Evolutionary conservation across 1,140 invertebrate genomes (phyloP).

Genomic region (Aricia agestis): DNA sequence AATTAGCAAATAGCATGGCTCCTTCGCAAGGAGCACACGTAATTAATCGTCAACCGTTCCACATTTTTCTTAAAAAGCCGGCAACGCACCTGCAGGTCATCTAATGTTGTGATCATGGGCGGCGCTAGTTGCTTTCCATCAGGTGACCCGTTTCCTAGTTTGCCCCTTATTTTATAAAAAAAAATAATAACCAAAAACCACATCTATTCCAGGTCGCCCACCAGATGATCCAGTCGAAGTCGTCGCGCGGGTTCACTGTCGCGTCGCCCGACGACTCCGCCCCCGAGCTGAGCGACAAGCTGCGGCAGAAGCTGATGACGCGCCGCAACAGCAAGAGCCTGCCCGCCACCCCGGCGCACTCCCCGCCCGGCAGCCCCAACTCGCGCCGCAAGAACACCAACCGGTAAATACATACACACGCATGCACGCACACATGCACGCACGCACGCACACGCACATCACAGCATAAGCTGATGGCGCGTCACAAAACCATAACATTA

Average conservation of each 20-base stretch:
- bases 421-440: background rate
- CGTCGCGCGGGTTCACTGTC: conserved; percentile 61
- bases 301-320: conserved; percentile 50
- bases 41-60: no score
- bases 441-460: no score
- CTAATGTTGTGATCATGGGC: no score
- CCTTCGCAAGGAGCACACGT: no score
- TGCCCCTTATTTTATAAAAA: no score
- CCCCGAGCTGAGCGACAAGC: conserved; percentile 35
- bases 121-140: no score
- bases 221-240: conserved; percentile 80
- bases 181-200: background rate
- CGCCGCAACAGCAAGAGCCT: conserved; percentile 82
- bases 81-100: no score
- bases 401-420: conserved; percentile 39
- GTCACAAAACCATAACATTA: no score
- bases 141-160: no score
- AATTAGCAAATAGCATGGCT: no score
- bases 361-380: conserved; percentile 79
- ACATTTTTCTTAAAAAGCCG: no score
- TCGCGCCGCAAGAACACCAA: conserved; percentile 65
- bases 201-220: conserved; percentile 77
- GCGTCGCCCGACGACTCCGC: conserved; percentile 46
- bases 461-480: no score
- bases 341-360: conserved; percentile 80